Conservation (phyloP, 23 tunicate genomes). For the Halocynthia roretzi region DNA sequence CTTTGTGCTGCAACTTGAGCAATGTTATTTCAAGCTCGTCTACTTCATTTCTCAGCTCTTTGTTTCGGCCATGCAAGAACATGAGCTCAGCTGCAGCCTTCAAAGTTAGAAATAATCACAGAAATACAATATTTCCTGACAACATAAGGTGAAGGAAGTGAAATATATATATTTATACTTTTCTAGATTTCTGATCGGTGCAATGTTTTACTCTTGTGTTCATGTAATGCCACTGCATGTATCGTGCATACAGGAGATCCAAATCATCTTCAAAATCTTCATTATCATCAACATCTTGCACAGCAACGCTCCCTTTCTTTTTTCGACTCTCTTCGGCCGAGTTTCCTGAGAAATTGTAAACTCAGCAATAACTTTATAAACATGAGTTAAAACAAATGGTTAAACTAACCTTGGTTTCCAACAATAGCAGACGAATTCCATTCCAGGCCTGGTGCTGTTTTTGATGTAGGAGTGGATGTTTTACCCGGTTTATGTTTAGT, state of each 20-base stretch:
- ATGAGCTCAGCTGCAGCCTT: slow-evolving; percentile 7
- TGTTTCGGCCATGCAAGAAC: slow-evolving; percentile 2
- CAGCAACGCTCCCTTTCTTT: background rate
- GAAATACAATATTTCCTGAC: background rate
- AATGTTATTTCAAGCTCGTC: background rate
- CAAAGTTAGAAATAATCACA: background rate
- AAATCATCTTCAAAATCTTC: background rate
- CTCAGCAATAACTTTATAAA: background rate
- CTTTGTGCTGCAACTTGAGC: background rate
- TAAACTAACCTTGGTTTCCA: background rate
- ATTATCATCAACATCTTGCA: background rate
- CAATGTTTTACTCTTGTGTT: too few species aligned
- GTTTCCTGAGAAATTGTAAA: background rate
- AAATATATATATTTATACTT: background rate
- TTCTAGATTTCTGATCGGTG: background rate
- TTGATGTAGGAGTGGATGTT: slow-evolving; percentile 1
- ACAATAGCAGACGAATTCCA: slow-evolving; percentile 6
- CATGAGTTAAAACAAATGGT: background rate
- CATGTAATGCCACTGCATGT: slow-evolving; percentile 4
- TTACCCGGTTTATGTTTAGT: background rate
- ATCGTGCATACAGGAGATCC: background rate
- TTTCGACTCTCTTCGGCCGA: background rate
- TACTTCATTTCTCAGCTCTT: background rate
- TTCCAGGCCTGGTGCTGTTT: background rate
- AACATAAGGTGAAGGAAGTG: background rate